Base-by-base conservation (phyloP, 2,888 invertebrate species). In the Pemphredon lugubris region DNA sequence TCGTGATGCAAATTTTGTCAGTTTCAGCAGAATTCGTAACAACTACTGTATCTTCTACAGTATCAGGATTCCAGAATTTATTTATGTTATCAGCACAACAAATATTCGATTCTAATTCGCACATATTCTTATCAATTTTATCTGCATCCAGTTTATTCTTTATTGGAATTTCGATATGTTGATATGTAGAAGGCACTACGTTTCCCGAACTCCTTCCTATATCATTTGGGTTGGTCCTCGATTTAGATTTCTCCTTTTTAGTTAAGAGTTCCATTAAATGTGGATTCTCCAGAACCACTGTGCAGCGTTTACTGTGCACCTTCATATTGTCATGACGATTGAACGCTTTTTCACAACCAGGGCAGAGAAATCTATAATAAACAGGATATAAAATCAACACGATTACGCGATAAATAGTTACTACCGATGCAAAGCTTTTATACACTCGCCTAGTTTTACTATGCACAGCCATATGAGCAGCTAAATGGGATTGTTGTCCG, bases 271-370 rank as follows among this genome's bases (percentile, higher is more conserved):
- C 58, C 39, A 77, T 76, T 3, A 86, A 59, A n/a, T 82, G 75
- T 2, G 86, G 86, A 73, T 86, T 83, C 0, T 80, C 77, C 16
- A 80, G 66, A 55, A 87, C 86, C 2, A 53, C 11, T 18, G 81
- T 77, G 54, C 87, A 87, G 4, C 84, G 79, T 71, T 83, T 86
- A 2, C 85, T 83, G 16, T 88, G 87, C 32, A 84, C 81, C 51
- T 87, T 88, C 87, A 88, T 88, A 63, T 88, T 88, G 53, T 88
- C 88, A 14, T 84, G 84, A 2, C 87, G 82, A 75, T 88, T 88
- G 47, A 87, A 87, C 5, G 79, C 68, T 53, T 81, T 83, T 5
- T 80, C 37, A 57, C 88, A 88, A n/a, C 84, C 86, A 1, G 86
- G 85, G 58, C 87, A 88, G 11, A 79, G 59, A 32, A 79, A 87